Percentiles rank a stretch among this genome's conserved stretches.
Evolutionary conservation across 2,797 vertebrate species (phyloP).

Genomic region (Denticeps clupeoides): DNA sequence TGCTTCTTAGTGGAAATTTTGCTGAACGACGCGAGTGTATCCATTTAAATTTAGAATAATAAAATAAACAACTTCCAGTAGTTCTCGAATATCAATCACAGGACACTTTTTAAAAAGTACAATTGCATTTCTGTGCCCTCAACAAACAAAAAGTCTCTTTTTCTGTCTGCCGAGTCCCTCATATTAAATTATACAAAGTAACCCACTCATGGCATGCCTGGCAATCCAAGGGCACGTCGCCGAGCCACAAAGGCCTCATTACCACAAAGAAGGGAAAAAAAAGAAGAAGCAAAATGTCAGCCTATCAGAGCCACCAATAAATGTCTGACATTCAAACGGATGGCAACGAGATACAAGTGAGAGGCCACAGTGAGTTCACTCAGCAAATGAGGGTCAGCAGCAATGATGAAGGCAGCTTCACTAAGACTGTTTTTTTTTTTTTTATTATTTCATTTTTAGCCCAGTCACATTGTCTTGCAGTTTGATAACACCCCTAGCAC

Average conservation of each 20-base stretch:
- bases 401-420: no score
- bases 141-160: constrained; percentile 18
- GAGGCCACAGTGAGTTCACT: constrained; percentile 6
- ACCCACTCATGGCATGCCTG: constrained; percentile 8
- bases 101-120: constrained; percentile 21
- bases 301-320: constrained; percentile 18
- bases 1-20: neutral
- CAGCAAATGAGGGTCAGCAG: no score
- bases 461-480: no score
- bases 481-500: neutral
- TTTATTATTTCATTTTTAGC: neutral
- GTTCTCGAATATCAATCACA: constrained; percentile 13
- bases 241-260: constrained; percentile 14
- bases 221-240: constrained; percentile 9
- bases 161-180: constrained; percentile 23
- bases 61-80: neutral
- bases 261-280: constrained; percentile 15
- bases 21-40: neutral
- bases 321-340: constrained; percentile 8
- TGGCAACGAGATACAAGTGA: neutral
- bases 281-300: constrained; percentile 23
- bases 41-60: neutral
- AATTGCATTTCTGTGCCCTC: constrained; percentile 19
- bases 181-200: constrained; percentile 12
- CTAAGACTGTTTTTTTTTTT: neutral